phyloP scores from a whole-genome alignment of 2,888 invertebrate species.

The Platerodrilus igneus region DNA sequence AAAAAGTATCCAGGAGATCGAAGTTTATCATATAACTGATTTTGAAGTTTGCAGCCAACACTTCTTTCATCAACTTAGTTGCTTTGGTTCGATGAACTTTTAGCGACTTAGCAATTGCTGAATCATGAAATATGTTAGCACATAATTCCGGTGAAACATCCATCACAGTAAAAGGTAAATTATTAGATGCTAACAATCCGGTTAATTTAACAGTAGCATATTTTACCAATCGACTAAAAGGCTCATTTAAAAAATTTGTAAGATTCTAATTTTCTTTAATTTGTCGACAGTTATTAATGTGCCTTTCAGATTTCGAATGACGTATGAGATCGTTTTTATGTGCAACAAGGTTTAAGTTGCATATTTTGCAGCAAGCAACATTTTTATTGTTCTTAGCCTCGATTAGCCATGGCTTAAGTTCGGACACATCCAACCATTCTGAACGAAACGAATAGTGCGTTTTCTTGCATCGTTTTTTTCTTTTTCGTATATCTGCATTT shows the following conservation, averaged over 20 bases:
- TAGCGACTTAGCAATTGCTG: background rate
- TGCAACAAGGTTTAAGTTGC: background rate
- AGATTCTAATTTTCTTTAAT: background rate
- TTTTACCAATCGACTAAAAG: too few relatives aligned
- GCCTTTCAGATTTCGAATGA: background rate
- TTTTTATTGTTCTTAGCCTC: too few relatives aligned
- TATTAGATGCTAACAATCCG: background rate
- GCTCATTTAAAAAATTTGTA: too few relatives aligned
- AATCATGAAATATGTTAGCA: background rate
- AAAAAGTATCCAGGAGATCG: too few relatives aligned
- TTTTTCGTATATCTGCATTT: too few relatives aligned
- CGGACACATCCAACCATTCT: too few relatives aligned
- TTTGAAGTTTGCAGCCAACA: background rate
- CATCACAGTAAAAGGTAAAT: background rate
- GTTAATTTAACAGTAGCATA: background rate
- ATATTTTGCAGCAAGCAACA: constrained; percentile 1
- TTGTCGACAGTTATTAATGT: background rate
- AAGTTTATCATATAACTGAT: too few relatives aligned
- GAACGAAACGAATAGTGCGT: too few relatives aligned
- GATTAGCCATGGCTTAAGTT: too few relatives aligned
- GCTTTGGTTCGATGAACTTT: constrained; percentile 1
- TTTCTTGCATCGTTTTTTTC: too few relatives aligned
- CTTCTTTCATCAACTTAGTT: background rate
- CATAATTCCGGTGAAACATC: background rate
- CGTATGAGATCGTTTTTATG: background rate